These are phyloP conservation scores for Pristis pectinata DNA, from an alignment of 2,797 vertebrate genomes.

Conservation along the genomic window DNA sequence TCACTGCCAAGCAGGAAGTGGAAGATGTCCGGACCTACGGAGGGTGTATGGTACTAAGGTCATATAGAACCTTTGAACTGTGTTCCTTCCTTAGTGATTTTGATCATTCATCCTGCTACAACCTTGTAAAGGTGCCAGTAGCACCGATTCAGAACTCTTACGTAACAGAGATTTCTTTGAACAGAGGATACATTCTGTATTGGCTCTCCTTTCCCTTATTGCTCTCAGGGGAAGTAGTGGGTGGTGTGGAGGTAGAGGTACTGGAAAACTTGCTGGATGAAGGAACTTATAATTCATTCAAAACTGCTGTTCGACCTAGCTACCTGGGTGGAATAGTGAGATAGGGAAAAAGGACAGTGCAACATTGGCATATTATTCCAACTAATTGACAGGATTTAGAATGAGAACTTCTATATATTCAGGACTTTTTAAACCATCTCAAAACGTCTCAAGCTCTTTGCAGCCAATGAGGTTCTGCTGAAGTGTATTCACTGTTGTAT, in stretches of 20 bases:
- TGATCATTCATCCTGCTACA: slow-evolving; percentile 11
- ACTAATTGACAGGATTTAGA: background rate
- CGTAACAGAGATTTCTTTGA: background rate
- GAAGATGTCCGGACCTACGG: slow-evolving; percentile 10
- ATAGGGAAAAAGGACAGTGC: background rate
- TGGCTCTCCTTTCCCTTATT: background rate
- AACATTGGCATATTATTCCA: background rate
- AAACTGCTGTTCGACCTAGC: background rate
- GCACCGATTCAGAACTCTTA: background rate
- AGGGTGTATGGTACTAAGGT: slow-evolving; percentile 14
- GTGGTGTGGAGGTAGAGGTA: background rate
- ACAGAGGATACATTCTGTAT: slow-evolving; percentile 5
- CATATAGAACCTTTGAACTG: slow-evolving; percentile 22
- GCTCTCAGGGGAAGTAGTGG: background rate
- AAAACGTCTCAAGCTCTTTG: too few relatives aligned
- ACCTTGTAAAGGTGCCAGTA: background rate
- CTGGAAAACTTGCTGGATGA: background rate
- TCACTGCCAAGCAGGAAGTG: slow-evolving; percentile 7
- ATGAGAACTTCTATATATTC: too few relatives aligned
- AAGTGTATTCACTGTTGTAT: too few relatives aligned
- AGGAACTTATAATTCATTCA: background rate
- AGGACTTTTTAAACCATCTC: too few relatives aligned
- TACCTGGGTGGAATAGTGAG: background rate
- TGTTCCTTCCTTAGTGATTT: background rate
- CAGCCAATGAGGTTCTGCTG: too few relatives aligned